phyloP scores from a whole-genome alignment of 35 echinoderm and acorn worm genomes.

The Anneissia japonica region DNA sequence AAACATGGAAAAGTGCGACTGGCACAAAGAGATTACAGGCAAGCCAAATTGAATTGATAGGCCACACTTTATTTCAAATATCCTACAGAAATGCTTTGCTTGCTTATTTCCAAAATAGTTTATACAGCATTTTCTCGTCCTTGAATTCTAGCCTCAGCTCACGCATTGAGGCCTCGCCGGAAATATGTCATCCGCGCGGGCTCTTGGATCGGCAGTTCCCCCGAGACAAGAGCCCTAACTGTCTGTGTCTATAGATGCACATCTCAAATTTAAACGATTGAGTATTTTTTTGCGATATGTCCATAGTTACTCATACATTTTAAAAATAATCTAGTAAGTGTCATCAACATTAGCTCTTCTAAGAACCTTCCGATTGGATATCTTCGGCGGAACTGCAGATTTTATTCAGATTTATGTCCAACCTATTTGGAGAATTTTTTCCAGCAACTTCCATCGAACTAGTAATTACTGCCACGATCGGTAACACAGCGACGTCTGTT shows the following conservation, averaged over 20 bases:
- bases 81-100: not conserved
- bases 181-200: not conserved
- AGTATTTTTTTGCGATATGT: not conserved
- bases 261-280: not conserved
- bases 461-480: no score
- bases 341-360: not conserved
- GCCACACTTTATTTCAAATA: not conserved
- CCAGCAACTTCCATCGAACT: no score
- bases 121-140: not conserved
- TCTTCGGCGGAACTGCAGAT: not conserved
- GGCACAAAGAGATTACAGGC: not conserved
- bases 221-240: not conserved
- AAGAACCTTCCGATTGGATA: not conserved
- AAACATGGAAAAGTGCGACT: not conserved
- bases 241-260: not conserved
- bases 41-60: not conserved
- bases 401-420: no score
- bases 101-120: not conserved
- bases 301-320: not conserved
- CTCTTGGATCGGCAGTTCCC: not conserved
- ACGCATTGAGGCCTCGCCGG: not conserved
- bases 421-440: no score
- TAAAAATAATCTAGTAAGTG: not conserved
- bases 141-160: not conserved
- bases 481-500: no score